A percentile compares a stretch with the other conserved stretches of the same genome.
Evolutionary conservation across 2,113 vertebrate genomes (phyloP).

Genomic region (Phyllostomus discolor): DNA sequence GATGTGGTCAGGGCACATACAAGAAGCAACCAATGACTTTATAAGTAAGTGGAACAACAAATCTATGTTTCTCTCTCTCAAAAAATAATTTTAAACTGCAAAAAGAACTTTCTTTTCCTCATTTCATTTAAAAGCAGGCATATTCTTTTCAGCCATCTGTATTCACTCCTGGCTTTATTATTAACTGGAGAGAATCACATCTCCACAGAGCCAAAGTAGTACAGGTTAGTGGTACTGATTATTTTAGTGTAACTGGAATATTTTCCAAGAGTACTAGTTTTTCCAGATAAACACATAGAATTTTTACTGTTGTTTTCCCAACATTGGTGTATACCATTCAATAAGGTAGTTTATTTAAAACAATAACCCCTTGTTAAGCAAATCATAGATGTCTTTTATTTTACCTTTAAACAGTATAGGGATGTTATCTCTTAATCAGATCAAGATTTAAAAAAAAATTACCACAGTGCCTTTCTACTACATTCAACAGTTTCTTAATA

Average conservation of each 20-base stretch:
- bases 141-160: neutral
- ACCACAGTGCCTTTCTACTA: neutral
- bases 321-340: neutral
- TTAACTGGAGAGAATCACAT: neutral
- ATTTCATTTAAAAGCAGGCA: neutral
- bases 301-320: neutral
- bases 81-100: neutral
- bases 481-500: neutral
- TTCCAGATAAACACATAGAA: neutral
- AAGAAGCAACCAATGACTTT: too few species aligned
- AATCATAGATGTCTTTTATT: neutral
- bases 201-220: neutral
- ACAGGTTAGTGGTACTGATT: neutral
- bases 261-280: neutral
- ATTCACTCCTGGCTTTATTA: neutral
- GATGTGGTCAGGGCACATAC: too few species aligned
- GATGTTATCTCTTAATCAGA: neutral
- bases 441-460: neutral
- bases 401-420: neutral
- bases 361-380: neutral
- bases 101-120: neutral
- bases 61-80: neutral
- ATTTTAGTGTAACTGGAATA: neutral
- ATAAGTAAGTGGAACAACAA: too few species aligned
- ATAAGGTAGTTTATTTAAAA: neutral